A percentile compares a stretch with the other conserved stretches of the same genome.
Evolutionary conservation across 2,113 vertebrate species (phyloP).

Genomic region (Charadrius vociferus): DNA sequence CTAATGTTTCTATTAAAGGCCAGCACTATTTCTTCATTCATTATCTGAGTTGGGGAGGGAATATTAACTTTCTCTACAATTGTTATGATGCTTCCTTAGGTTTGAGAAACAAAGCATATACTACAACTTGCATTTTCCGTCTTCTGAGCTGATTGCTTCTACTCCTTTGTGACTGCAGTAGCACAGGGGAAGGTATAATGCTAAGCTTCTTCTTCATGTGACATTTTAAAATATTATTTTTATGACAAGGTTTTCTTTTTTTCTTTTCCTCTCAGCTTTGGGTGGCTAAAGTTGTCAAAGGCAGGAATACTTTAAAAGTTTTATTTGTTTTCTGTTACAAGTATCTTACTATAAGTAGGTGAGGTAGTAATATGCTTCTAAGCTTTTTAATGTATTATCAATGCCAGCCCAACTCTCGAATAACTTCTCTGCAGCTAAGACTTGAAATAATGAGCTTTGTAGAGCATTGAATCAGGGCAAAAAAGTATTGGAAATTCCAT

Average conservation of each 20-base stretch:
- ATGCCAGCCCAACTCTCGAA: neutral
- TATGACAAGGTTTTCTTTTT: neutral
- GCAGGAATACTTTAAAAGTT: constrained; percentile 10
- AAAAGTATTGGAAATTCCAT: constrained; percentile 47
- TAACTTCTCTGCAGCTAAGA: constrained; percentile 19
- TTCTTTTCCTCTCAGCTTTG: neutral
- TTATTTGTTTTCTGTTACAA: constrained; percentile 49
- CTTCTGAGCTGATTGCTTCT: neutral
- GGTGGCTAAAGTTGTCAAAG: constrained; percentile 5
- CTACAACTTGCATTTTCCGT: neutral
- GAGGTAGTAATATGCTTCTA: neutral
- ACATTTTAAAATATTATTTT: neutral
- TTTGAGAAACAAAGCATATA: neutral
- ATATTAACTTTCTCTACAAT: neutral
- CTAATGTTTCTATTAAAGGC: neutral
- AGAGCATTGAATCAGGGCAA: constrained; percentile 5
- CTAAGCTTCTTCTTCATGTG: neutral
- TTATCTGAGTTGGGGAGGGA: neutral
- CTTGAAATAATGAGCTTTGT: constrained; percentile 40
- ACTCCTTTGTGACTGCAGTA: neutral
- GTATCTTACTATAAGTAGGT: constrained; percentile 22
- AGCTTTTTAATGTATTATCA: constrained; percentile 38
- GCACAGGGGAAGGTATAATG: neutral
- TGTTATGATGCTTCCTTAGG: neutral
- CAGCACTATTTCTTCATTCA: neutral